Evolutionary conservation across 2,888 invertebrate genomes (phyloP).

Genomic region (Celastrina argiolus): DNA sequence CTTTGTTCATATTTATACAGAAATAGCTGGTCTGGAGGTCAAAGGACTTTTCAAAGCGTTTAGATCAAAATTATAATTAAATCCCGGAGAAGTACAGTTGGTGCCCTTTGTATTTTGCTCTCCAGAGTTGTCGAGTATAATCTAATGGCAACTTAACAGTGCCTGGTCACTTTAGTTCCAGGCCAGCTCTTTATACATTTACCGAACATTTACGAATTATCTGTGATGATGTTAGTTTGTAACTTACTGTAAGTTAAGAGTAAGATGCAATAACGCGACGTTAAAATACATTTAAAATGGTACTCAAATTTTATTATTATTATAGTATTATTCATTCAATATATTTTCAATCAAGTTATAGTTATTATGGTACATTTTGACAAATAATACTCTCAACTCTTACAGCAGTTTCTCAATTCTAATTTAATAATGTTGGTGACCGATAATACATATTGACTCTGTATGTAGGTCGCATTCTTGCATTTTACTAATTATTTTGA

Average conservation of each 20-base stretch:
- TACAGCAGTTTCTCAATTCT: neutral
- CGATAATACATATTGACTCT: neutral
- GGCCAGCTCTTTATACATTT: constrained; percentile 5
- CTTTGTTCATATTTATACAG: neutral
- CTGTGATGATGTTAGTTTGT: constrained; percentile 63
- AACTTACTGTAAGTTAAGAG: constrained; percentile 27
- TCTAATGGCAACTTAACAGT: neutral
- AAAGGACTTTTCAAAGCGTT: neutral
- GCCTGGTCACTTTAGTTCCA: neutral
- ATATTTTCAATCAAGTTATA: no score
- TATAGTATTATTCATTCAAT: neutral
- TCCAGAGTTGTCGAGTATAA: neutral
- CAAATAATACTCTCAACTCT: no score
- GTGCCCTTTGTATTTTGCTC: neutral
- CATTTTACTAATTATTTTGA: constrained; percentile 39
- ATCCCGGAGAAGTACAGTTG: no score
- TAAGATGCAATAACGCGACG: constrained; percentile 16
- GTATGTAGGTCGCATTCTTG: constrained; percentile 26
- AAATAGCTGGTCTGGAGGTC: neutral
- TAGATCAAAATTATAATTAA: no score
- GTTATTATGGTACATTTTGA: no score
- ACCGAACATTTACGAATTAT: constrained; percentile 37
- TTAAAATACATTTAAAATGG: neutral
- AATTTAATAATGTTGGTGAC: neutral
- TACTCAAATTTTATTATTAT: neutral